Evolutionary conservation across 2,888 invertebrate species (phyloP).

Genomic region (Cheilosia variabilis): DNA sequence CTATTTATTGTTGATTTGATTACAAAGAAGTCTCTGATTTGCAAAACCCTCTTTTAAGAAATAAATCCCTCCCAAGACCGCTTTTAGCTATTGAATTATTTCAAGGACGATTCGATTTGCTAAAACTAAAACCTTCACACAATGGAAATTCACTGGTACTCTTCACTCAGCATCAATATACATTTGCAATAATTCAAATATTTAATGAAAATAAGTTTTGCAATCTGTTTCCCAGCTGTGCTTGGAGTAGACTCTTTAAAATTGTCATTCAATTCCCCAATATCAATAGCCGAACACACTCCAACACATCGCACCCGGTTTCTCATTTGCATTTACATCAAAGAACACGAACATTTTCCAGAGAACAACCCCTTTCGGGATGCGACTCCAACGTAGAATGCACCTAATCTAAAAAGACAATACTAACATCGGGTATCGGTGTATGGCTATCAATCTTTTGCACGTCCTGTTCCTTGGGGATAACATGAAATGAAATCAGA

Average conservation of each 20-base stretch:
- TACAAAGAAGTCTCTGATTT: too few species aligned
- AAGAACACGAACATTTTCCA: conserved; percentile 61
- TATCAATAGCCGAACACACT: conserved; percentile 62
- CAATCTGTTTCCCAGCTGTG: too few species aligned
- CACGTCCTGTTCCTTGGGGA: conserved; percentile 63
- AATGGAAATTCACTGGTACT: too few species aligned
- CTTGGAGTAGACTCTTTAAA: conserved; percentile 22
- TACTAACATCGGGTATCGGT: conserved; percentile 60
- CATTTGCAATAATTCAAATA: too few species aligned
- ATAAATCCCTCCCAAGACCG: too few species aligned
- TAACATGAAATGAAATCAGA: conserved; percentile 68
- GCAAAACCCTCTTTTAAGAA: too few species aligned
- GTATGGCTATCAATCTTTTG: conserved; percentile 70
- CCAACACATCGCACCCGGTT: conserved; percentile 62
- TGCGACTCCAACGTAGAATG: conserved; percentile 35
- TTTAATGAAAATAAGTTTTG: too few species aligned
- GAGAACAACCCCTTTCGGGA: conserved; percentile 47
- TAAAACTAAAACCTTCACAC: too few species aligned
- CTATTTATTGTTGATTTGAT: too few species aligned
- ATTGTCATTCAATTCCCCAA: conserved; percentile 41
- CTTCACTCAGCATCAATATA: too few species aligned
- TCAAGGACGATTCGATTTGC: too few species aligned
- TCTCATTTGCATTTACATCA: conserved; percentile 74
- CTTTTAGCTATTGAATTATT: too few species aligned
- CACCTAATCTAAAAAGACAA: conserved; percentile 71